These are phyloP conservation scores for Macroglossus sobrinus DNA, from an alignment of 2,113 vertebrate genomes.

Conservation along the genomic window DNA sequence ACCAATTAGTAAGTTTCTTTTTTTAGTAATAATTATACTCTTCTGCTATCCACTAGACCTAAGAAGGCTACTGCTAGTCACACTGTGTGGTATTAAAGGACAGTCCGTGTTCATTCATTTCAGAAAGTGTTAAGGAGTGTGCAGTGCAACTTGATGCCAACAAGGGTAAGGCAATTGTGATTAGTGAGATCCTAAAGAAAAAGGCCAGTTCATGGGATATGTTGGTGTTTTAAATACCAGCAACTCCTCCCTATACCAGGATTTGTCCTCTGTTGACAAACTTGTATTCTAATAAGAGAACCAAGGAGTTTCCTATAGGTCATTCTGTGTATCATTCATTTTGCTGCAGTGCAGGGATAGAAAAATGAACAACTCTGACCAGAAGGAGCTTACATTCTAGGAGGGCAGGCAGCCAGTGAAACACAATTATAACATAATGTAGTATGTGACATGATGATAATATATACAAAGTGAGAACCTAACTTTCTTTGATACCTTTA, in stretches of 20 bases:
- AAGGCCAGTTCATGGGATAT: neutral
- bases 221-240: neutral
- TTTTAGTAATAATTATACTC: neutral
- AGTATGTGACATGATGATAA: neutral
- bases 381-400: neutral
- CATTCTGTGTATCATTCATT: neutral
- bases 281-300: neutral
- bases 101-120: neutral
- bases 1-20: neutral
- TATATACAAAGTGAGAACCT: neutral
- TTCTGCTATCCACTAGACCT: neutral
- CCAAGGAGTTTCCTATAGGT: neutral
- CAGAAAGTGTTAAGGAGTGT: neutral
- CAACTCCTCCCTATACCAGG: neutral
- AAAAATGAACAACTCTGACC: neutral
- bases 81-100: neutral
- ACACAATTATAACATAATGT: neutral
- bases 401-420: neutral
- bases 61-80: neutral
- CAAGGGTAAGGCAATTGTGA: neutral
- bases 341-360: neutral
- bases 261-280: neutral
- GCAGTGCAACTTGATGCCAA: neutral
- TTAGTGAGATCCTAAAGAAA: neutral
- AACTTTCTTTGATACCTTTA: neutral